phyloP scores from a whole-genome alignment of 2,113 vertebrate species.

The Oryzias woworae region DNA sequence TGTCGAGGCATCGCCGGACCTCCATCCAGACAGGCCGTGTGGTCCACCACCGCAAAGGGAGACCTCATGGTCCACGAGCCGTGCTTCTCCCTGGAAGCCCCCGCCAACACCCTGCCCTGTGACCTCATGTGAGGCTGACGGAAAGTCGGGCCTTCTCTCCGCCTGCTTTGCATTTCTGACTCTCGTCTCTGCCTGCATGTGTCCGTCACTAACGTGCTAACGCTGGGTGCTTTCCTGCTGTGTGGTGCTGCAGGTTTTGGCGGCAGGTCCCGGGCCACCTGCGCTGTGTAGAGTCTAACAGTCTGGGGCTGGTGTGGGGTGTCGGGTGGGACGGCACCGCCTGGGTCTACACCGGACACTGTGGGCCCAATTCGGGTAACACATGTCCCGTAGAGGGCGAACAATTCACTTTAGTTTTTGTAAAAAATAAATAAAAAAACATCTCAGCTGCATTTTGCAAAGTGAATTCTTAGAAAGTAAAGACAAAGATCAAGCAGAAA shows the following conservation, averaged over 20 bases:
- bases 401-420: neutral
- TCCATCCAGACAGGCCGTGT: constrained; percentile 89
- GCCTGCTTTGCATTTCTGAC: constrained; percentile 7
- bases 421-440: neutral
- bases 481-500: no score
- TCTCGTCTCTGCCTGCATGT: neutral
- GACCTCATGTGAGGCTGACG: constrained; percentile 88
- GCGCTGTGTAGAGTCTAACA: constrained; percentile 86
- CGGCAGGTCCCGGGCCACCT: constrained; percentile 93
- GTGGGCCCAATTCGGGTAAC: constrained; percentile 84
- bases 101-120: constrained; percentile 76
- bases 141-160: constrained; percentile 1
- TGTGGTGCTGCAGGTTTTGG: constrained; percentile 89
- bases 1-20: constrained; percentile 82
- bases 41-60: constrained; percentile 93
- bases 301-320: constrained; percentile 92
- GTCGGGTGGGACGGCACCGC: constrained; percentile 89
- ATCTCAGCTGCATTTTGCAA: neutral
- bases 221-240: constrained; percentile 46
- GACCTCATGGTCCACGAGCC: constrained; percentile 96
- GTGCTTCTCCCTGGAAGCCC: constrained; percentile 80
- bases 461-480: no score
- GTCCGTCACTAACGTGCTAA: constrained; percentile 30
- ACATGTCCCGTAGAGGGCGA: constrained; percentile 28
- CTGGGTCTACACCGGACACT: constrained; percentile 88